Evolutionary conservation across 92 coral and sea anemone genomes (phyloP).

Genomic region (Zoanthus solanderi): DNA sequence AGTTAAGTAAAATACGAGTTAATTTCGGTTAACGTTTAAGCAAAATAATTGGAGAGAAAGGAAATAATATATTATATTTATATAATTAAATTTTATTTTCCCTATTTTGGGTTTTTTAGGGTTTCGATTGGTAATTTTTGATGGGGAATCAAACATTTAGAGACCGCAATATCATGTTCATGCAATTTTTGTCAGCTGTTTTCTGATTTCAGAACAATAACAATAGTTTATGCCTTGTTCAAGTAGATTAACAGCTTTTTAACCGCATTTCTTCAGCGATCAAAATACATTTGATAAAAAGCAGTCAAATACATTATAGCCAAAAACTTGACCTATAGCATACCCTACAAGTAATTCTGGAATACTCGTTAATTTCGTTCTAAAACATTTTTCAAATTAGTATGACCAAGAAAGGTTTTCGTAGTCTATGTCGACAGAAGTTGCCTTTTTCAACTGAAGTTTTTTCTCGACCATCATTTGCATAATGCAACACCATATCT

Average conservation of each 20-base stretch:
- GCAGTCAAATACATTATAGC: neutral
- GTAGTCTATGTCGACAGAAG: neutral
- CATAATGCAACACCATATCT: slow-evolving; percentile 22
- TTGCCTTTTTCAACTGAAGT: slow-evolving; percentile 1
- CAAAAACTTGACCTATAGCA: neutral
- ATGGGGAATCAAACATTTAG: neutral
- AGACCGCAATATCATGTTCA: neutral
- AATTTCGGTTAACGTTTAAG: neutral
- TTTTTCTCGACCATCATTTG: neutral
- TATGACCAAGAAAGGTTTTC: slow-evolving; percentile 14
- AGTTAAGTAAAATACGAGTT: neutral
- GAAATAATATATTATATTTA: neutral
- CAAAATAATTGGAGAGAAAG: neutral
- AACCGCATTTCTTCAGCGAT: slow-evolving; percentile 8
- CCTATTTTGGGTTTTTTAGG: neutral
- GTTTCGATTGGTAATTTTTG: neutral
- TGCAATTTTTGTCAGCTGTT: neutral
- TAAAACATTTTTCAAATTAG: neutral
- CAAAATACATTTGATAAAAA: slow-evolving; percentile 14
- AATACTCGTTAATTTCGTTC: neutral
- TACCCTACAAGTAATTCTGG: neutral
- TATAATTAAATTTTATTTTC: neutral
- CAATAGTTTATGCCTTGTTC: neutral
- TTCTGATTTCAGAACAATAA: neutral
- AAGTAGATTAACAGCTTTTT: neutral